phyloP scores from a whole-genome alignment of 2,113 vertebrate genomes.

The Pavo muticus region DNA sequence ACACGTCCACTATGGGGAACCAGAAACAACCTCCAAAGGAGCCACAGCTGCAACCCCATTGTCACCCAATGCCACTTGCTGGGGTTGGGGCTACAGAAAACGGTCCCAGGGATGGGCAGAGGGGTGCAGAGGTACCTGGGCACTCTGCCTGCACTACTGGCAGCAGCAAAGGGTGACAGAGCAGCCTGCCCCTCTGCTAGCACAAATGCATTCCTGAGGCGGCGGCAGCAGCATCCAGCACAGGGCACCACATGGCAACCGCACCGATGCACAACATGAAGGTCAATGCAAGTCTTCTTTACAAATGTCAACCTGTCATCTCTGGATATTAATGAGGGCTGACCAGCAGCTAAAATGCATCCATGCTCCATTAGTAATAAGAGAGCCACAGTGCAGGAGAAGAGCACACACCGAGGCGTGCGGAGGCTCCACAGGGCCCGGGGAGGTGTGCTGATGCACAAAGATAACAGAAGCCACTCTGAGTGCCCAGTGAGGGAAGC shows the following conservation, averaged over 20 bases:
- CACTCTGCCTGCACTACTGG: fast-evolving
- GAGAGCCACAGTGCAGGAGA: slow-evolving; percentile 29
- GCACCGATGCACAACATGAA: slow-evolving; percentile 69
- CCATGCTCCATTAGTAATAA: slow-evolving; percentile 72
- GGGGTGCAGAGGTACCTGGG: neutral
- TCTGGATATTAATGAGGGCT: slow-evolving; percentile 74
- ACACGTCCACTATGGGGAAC: too few relatives aligned
- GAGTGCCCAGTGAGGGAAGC: slow-evolving; percentile 3
- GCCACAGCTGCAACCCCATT: neutral
- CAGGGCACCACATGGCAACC: slow-evolving; percentile 37
- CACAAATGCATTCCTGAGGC: slow-evolving; percentile 20
- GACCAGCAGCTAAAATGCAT: slow-evolving; percentile 74
- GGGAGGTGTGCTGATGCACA: slow-evolving; percentile 50
- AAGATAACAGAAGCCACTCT: neutral
- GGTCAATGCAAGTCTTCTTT: slow-evolving; percentile 65
- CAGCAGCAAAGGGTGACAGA: slow-evolving; percentile 49
- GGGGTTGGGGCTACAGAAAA: neutral
- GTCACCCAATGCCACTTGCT: fast-evolving
- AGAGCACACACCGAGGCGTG: neutral
- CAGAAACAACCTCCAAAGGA: neutral
- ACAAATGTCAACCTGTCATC: slow-evolving; percentile 75
- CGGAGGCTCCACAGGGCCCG: slow-evolving; percentile 19
- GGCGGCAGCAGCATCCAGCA: slow-evolving; percentile 31
- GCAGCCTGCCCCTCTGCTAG: neutral
- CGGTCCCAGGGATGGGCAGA: neutral